Evolutionary conservation across 2,797 vertebrate genomes (phyloP), one percentile per base, ranked within the genome.

Genomic region (Eupleurogrammus muticus): DNA sequence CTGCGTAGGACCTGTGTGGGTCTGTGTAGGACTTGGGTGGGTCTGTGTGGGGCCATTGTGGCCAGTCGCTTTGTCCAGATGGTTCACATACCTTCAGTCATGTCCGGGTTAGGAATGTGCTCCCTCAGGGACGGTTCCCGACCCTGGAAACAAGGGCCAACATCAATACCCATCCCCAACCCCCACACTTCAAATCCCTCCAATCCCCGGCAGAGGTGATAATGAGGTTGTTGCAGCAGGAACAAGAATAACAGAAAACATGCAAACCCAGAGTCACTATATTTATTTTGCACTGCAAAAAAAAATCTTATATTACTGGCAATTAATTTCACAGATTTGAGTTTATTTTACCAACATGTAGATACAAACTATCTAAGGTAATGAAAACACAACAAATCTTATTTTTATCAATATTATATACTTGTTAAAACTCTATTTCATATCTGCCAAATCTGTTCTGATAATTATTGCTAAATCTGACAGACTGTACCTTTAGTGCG

Each of bases 11-110:
- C 81, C 74, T 82, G 70, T 84, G 85, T 23, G 38, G 70, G 81
- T 64, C 77, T 3, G 42, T 55, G 63, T 73, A 73, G 79, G 70
- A 76, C 81, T 74, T 82, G 70, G 86, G 85, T 23, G 38, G 70
- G 81, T 64, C 77, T 94, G 88, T 92, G 90, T 93, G 86, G 85
- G 87, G 81, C 91, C 89, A 92, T 94, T 94, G 93, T 94, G 90
- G 87, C 90, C 86, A 61, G 60, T 88, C 89, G 89, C 92, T 93
- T 90, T 93, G 93, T 92, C 92, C 94, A 95, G 94, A 95, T 95
- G 93, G 93, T 94, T 95, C 89, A 90, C 94, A 96, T 95, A 95
- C 91, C 92, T 94, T 92, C 89, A 94, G 91, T 92, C 84, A 83
- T 90, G 90, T 90, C 86, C 52, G 90, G 91, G 88, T 91, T 90